A percentile compares a stretch with the other conserved stretches of the same genome.
Conservation (phyloP, 1,140 invertebrate genomes). For the Plutomurus gul region DNA sequence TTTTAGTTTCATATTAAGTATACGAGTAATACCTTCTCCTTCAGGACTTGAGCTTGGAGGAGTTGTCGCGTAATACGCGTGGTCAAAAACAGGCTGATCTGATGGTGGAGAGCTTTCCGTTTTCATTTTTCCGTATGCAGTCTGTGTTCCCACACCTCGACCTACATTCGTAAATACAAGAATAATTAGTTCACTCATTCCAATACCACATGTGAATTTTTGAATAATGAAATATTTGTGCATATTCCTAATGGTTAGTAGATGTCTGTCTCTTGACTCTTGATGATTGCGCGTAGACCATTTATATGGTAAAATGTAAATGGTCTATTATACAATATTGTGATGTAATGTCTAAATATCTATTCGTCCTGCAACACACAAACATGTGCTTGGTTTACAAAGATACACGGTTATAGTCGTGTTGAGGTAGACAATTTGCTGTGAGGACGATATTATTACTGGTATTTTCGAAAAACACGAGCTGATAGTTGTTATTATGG, state of each 20-base stretch:
- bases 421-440: neutral
- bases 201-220: neutral
- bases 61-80: constrained; percentile 90
- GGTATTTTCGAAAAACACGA: neutral
- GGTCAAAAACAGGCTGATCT: constrained; percentile 90
- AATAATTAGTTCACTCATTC: neutral
- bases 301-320: no score
- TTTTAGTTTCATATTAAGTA: neutral
- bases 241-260: no score
- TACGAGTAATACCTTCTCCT: constrained; percentile 50
- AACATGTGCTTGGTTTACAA: no score
- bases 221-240: neutral
- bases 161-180: constrained; percentile 12
- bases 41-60: constrained; percentile 74
- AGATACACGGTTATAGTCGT: no score
- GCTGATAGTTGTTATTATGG: neutral
- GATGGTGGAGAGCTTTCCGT: constrained; percentile 83
- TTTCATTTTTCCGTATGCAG: constrained; percentile 55
- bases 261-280: no score
- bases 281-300: no score
- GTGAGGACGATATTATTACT: neutral
- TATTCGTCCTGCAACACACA: no score
- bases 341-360: no score
- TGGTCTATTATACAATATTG: no score
- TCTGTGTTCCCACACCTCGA: constrained; percentile 53